These are phyloP conservation scores for Typhlomys cinereus DNA, from an alignment of 2,113 vertebrate genomes.

Conservation along the genomic window DNA sequence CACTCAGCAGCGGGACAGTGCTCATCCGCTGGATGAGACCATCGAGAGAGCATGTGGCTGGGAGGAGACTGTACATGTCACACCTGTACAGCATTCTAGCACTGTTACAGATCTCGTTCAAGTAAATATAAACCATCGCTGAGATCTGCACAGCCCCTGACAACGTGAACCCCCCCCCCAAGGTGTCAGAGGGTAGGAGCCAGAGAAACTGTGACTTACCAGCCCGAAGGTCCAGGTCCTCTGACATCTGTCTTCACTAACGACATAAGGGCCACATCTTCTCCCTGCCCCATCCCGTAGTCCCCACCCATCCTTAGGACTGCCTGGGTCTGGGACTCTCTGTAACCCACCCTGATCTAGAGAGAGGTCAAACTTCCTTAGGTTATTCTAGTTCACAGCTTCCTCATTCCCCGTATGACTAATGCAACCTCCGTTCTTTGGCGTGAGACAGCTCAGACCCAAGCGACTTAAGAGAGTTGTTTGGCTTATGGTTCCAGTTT, in stretches of 20 bases:
- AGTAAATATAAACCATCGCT: neutral
- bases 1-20: neutral
- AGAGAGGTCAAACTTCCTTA: neutral
- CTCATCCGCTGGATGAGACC: neutral
- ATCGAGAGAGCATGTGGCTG: neutral
- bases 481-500: neutral
- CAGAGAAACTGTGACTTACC: neutral
- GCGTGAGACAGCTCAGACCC: neutral
- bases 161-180: too few relatives aligned
- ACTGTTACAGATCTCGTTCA: neutral
- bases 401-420: neutral
- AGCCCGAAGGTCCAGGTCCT: fast-evolving
- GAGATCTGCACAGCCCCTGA: neutral
- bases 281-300: neutral
- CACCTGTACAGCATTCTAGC: neutral
- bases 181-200: too few relatives aligned
- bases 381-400: neutral
- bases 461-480: too few relatives aligned
- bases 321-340: neutral
- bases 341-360: too few relatives aligned
- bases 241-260: neutral
- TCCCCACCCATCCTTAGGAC: neutral
- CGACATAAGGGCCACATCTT: neutral
- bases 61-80: neutral
- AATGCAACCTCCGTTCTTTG: neutral